Conservation (phyloP, 2,797 vertebrate genomes). For the Aldrovandia affinis region DNA sequence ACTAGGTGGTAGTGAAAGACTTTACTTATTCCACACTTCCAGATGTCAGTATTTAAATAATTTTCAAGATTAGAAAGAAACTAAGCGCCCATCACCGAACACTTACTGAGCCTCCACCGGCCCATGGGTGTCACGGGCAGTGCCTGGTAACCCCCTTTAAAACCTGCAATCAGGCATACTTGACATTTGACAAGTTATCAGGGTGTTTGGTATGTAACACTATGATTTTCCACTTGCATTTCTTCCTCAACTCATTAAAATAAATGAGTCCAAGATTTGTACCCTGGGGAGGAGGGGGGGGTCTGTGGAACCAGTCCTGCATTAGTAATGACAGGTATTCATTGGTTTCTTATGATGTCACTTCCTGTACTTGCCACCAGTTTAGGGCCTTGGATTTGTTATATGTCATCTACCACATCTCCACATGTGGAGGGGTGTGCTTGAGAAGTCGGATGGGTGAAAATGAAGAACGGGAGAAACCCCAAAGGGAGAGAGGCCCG, state of each 20-base stretch:
- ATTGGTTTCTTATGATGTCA: not conserved
- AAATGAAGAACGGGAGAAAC: not conserved
- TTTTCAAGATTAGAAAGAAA: not conserved
- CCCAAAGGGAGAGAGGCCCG: not conserved
- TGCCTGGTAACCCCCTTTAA: no score
- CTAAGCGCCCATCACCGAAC: not conserved
- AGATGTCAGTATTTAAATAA: not conserved
- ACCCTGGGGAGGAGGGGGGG: not conserved
- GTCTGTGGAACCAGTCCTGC: not conserved
- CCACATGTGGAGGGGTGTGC: not conserved
- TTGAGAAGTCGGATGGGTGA: not conserved
- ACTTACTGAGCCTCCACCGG: not conserved
- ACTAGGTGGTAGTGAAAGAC: constrained; percentile 68
- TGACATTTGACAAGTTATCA: not conserved
- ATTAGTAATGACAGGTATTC: not conserved
- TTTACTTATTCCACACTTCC: constrained; percentile 6
- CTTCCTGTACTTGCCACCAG: not conserved
- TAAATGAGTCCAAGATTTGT: not conserved
- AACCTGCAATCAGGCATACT: no score
- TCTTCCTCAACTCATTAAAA: not conserved
- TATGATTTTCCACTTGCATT: not conserved
- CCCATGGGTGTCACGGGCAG: no score
- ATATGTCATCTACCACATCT: not conserved
- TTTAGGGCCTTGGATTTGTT: not conserved
- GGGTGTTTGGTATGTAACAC: not conserved